A percentile compares a stretch with the other conserved stretches of the same genome.
These are phyloP conservation scores for Lepus europaeus DNA, from an alignment of 2,113 vertebrate genomes.

Conservation along the genomic window DNA sequence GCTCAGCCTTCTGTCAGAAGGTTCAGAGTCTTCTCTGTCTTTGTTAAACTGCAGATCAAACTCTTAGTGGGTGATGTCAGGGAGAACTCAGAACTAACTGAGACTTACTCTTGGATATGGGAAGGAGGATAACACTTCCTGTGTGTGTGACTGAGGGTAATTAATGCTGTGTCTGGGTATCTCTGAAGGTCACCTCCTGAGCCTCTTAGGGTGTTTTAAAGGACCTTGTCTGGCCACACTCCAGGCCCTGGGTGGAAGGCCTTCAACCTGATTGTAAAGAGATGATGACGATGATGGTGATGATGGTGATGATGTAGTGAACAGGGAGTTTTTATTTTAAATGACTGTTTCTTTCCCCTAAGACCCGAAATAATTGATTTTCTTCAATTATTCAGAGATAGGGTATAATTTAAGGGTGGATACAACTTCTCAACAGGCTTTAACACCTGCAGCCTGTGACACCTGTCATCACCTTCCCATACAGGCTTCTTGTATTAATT, in stretches of 20 bases:
- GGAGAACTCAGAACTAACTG: not conserved
- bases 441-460: slow-evolving; percentile 41
- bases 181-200: not conserved
- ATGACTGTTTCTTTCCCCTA: not conserved
- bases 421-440: not conserved
- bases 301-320: no score
- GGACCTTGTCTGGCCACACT: not conserved
- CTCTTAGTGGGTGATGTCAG: not conserved
- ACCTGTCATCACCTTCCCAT: slow-evolving; percentile 62
- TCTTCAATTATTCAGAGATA: slow-evolving; percentile 9
- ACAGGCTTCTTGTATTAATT: slow-evolving; percentile 70
- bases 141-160: not conserved
- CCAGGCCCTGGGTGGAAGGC: not conserved
- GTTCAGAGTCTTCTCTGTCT: not conserved
- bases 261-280: not conserved
- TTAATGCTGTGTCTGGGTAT: not conserved
- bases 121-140: not conserved
- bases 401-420: slow-evolving; percentile 6
- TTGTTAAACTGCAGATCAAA: not conserved
- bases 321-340: not conserved
- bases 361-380: not conserved
- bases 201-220: not conserved
- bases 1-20: not conserved
- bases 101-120: not conserved
- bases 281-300: no score